Conservation (phyloP, 2,797 vertebrate genomes). For the Babyrousa celebensis region DNA sequence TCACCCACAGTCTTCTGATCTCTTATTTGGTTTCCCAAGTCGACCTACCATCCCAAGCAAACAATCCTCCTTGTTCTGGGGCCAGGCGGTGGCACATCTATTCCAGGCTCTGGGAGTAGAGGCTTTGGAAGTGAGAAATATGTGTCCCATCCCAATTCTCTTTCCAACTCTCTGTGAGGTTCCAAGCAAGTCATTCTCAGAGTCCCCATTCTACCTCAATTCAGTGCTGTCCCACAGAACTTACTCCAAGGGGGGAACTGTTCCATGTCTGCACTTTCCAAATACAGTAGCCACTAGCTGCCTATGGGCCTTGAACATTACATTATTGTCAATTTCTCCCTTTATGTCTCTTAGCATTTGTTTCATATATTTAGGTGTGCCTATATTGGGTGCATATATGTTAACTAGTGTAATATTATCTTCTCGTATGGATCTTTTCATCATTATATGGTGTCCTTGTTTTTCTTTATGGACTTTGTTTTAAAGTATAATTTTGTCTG, state of each 20-base stretch:
- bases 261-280: not conserved
- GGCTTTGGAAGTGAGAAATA: slow-evolving; percentile 67
- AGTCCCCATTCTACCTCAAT: not conserved
- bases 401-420: not conserved
- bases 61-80: slow-evolving; percentile 74
- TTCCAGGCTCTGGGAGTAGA: slow-evolving; percentile 67
- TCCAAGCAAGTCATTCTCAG: slow-evolving; percentile 24
- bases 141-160: slow-evolving; percentile 71
- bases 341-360: not conserved
- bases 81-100: slow-evolving; percentile 73
- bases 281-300: not conserved
- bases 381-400: not conserved
- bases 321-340: not conserved
- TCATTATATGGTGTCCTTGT: too few species aligned
- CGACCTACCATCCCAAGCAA: slow-evolving; percentile 69
- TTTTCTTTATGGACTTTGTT: not conserved
- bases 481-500: not conserved
- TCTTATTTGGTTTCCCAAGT: slow-evolving; percentile 79
- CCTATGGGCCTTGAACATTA: not conserved
- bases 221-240: not conserved
- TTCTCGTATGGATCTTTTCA: not conserved
- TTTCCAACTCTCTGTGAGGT: slow-evolving; percentile 37
- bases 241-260: not conserved
- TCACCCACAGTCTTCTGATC: slow-evolving; percentile 75
- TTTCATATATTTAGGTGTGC: not conserved